A percentile compares a stretch with the other conserved stretches of the same genome.
Conservation (phyloP, 2,113 vertebrate species). For the Lepus timidus region DNA sequence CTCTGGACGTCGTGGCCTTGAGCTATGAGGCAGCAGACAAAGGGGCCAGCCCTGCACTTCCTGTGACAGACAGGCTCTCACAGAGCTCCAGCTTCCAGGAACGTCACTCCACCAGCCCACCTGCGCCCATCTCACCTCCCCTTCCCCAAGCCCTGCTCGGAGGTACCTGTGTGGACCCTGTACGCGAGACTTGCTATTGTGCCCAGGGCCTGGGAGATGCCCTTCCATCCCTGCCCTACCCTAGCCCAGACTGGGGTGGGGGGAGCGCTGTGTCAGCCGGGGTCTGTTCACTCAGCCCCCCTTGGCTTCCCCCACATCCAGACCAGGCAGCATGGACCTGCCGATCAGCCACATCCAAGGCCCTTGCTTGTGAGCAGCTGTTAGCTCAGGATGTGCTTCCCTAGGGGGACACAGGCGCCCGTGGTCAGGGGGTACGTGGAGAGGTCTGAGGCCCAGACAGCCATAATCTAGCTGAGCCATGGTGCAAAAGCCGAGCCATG, state of each 20-base stretch:
- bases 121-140: too few relatives aligned
- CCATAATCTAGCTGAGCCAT: background rate
- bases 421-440: background rate
- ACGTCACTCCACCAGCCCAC: rapidly evolving
- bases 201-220: too few relatives aligned
- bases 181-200: background rate
- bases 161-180: rapidly evolving
- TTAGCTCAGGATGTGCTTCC: background rate
- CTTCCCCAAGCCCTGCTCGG: background rate
- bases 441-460: background rate
- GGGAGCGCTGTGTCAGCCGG: background rate
- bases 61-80: background rate
- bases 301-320: background rate
- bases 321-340: background rate
- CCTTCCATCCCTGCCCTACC: background rate
- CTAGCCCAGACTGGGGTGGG: background rate
- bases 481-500: background rate
- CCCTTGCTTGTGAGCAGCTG: background rate
- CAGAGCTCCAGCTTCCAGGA: background rate
- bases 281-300: background rate
- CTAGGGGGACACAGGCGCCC: background rate
- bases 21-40: background rate
- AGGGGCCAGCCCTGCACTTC: background rate
- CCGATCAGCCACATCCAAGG: slow-evolving; percentile 10
- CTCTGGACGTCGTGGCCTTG: background rate